Evolutionary conservation across 2,113 vertebrate genomes (phyloP).

Genomic region (Upupa epops): DNA sequence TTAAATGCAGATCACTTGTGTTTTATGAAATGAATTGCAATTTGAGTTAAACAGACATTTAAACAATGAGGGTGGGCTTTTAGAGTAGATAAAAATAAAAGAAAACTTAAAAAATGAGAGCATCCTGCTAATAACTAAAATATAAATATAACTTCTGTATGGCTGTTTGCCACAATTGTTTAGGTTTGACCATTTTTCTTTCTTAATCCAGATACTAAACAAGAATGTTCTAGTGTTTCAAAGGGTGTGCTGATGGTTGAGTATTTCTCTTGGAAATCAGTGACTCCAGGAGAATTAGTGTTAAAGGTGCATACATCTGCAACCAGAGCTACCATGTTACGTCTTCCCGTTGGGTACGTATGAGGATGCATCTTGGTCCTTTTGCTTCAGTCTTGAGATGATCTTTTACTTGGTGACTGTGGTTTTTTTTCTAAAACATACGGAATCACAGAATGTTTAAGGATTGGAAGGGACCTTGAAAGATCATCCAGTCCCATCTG

Average conservation of each 20-base stretch:
- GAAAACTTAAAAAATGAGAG: neutral
- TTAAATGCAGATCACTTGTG: neutral
- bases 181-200: neutral
- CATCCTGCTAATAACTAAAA: neutral
- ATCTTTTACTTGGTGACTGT: neutral
- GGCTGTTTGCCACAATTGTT: neutral
- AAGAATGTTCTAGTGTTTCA: constrained; percentile 39
- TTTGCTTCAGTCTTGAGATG: neutral
- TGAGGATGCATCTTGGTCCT: neutral
- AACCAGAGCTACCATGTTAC: constrained; percentile 81
- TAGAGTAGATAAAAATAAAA: neutral
- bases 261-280: constrained; percentile 80
- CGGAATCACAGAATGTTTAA: no score
- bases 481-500: no score
- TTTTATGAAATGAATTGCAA: neutral
- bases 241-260: constrained; percentile 75
- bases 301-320: constrained; percentile 82
- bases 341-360: constrained; percentile 87
- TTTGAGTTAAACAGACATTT: neutral
- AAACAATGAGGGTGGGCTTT: neutral
- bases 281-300: constrained; percentile 71
- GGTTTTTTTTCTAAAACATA: neutral
- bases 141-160: neutral
- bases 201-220: constrained; percentile 45
- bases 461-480: no score